Conservation (phyloP, 1,140 invertebrate species). For the Drosophila nigromelanica region DNA sequence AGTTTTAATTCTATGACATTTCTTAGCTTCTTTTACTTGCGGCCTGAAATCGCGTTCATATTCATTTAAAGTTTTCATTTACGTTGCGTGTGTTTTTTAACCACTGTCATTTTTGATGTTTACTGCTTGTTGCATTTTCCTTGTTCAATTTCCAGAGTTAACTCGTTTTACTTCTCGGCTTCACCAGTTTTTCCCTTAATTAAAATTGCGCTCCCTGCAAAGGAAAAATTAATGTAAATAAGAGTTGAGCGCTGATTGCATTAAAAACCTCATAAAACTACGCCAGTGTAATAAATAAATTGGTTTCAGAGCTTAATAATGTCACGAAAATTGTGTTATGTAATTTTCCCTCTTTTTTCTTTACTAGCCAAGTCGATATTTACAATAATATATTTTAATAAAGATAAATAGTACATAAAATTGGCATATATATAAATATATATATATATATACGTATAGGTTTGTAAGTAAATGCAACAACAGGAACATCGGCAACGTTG, state of each 20-base stretch:
- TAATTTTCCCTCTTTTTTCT: neutral
- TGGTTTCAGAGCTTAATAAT: conserved; percentile 39
- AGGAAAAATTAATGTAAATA: neutral
- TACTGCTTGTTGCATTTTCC: conserved; percentile 32
- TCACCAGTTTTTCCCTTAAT: conserved; percentile 29
- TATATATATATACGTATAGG: no score
- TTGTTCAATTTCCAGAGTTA: conserved; percentile 44
- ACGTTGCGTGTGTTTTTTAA: conserved; percentile 2
- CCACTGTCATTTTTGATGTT: conserved; percentile 20
- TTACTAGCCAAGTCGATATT: no score
- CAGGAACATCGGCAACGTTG: conserved; percentile 9
- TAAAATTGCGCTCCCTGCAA: conserved; percentile 30
- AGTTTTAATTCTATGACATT: conserved; percentile 38
- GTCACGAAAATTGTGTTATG: conserved; percentile 19
- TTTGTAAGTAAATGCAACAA: neutral
- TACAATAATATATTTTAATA: no score
- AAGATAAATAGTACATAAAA: no score
- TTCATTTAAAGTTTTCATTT: conserved; percentile 48
- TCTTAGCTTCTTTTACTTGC: conserved; percentile 3
- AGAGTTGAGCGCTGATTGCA: conserved; percentile 47
- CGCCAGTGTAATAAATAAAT: conserved; percentile 67
- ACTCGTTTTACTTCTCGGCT: conserved; percentile 60
- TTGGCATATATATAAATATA: no score
- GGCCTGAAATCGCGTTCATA: conserved; percentile 27
- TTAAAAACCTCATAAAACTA: conserved; percentile 70